Conservation (phyloP, 2,888 invertebrate species). For the Palloptera scutellata region DNA sequence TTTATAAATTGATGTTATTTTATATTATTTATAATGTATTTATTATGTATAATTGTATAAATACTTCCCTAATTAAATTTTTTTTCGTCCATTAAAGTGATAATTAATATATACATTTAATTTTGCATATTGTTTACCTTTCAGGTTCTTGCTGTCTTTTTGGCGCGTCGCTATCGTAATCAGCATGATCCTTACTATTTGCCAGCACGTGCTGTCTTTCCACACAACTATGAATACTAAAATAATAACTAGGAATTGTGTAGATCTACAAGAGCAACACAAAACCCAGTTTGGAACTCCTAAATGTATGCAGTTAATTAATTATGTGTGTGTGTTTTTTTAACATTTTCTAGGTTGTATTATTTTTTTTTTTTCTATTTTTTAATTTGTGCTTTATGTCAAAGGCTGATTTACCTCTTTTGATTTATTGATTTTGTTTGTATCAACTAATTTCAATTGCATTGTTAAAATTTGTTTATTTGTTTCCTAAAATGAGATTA, state of each 20-base stretch:
- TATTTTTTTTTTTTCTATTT: neutral
- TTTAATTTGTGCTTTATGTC: slow-evolving; percentile 31
- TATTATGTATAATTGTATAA: no score
- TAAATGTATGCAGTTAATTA: slow-evolving; percentile 7
- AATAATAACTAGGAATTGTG: neutral
- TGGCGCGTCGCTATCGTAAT: slow-evolving; percentile 83
- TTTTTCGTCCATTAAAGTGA: slow-evolving; percentile 1
- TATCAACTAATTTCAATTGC: slow-evolving; percentile 1
- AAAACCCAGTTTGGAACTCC: slow-evolving; percentile 12
- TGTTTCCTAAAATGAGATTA: neutral
- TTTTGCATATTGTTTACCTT: slow-evolving; percentile 46
- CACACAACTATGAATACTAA: slow-evolving; percentile 64
- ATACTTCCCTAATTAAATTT: no score
- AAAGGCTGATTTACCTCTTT: slow-evolving; percentile 54
- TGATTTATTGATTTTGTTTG: slow-evolving; percentile 13
- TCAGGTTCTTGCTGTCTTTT: slow-evolving; percentile 83
- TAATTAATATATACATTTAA: no score
- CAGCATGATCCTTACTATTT: slow-evolving; percentile 79
- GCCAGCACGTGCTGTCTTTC: slow-evolving; percentile 78
- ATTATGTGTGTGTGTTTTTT: slow-evolving; percentile 22
- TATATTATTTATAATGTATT: slow-evolving; percentile 2
- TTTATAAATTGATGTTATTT: slow-evolving; percentile 4
- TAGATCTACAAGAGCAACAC: neutral
- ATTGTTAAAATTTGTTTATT: slow-evolving; percentile 5
- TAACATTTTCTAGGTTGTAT: slow-evolving; percentile 20